Percentiles rank a stretch among this genome's conserved stretches.
phyloP scores from a whole-genome alignment of 1,140 invertebrate species.

The Zaprionus taronus region DNA sequence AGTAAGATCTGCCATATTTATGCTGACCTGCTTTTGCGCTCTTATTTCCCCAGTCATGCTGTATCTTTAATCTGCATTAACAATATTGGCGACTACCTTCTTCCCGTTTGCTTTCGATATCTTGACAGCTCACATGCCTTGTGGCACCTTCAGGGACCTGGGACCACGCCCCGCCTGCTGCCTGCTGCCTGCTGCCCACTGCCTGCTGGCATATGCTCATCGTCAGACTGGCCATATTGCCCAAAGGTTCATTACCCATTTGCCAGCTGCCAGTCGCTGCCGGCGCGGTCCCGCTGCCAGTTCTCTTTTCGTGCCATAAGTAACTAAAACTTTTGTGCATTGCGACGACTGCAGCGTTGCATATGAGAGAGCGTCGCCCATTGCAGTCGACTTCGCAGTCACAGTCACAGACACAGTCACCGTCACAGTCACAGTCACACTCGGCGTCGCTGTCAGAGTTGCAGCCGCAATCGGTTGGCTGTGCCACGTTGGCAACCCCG shows the following conservation, averaged over 20 bases:
- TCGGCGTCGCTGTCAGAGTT: neutral
- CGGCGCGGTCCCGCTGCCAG: conserved; percentile 10
- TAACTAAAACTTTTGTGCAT: conserved; percentile 42
- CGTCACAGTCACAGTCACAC: neutral
- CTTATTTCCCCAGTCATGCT: neutral
- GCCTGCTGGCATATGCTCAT: conserved; percentile 16
- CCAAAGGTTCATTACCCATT: conserved; percentile 29
- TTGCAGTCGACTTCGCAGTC: neutral
- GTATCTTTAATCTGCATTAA: conserved; percentile 6
- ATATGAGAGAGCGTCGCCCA: conserved; percentile 5
- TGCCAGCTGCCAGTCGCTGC: conserved; percentile 10
- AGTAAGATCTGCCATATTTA: neutral
- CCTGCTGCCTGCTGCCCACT: too few relatives aligned
- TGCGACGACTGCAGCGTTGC: conserved; percentile 21
- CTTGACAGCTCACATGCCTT: neutral
- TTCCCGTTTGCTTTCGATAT: conserved; percentile 10
- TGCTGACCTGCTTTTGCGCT: neutral
- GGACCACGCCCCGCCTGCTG: neutral
- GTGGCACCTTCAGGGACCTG: neutral
- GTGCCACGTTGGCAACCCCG: conserved; percentile 11
- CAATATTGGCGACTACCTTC: neutral
- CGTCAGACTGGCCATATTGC: conserved; percentile 38
- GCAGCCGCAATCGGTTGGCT: conserved; percentile 6
- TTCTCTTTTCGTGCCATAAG: conserved; percentile 25
- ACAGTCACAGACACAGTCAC: neutral